These are phyloP conservation scores for Bathybates hornii DNA, from an alignment of 2,113 vertebrate genomes.

Conservation along the genomic window DNA sequence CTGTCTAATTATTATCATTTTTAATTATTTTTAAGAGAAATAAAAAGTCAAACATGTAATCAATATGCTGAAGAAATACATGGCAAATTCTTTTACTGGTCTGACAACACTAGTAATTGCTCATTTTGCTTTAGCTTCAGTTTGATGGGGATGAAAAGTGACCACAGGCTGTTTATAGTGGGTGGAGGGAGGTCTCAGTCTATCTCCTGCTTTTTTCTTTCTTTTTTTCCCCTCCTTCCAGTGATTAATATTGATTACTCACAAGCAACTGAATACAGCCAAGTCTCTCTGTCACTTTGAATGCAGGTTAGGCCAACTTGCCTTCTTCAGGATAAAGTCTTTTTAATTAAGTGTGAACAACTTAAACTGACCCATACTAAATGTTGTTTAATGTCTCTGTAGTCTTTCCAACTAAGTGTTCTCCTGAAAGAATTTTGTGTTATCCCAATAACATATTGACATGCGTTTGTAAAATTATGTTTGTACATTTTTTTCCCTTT, in stretches of 20 bases:
- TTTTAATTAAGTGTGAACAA: conserved; percentile 39
- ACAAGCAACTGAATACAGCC: conserved; percentile 26
- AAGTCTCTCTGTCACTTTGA: conserved; percentile 21
- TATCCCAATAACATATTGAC: neutral
- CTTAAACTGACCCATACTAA: neutral
- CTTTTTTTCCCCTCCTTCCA: neutral
- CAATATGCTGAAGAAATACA: neutral
- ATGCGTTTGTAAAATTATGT: neutral
- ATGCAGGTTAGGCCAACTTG: conserved; percentile 32
- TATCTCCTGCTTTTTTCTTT: neutral
- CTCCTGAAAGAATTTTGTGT: neutral
- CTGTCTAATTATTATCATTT: neutral
- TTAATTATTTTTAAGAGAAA: neutral
- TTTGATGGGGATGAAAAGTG: conserved; percentile 37
- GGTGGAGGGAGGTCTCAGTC: neutral
- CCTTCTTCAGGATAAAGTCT: conserved; percentile 24
- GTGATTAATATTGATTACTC: conserved; percentile 65
- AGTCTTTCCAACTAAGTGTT: neutral
- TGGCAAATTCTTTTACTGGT: neutral
- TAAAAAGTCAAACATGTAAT: neutral
- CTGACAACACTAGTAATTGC: conserved; percentile 46
- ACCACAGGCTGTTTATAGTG: conserved; percentile 14
- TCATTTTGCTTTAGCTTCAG: conserved; percentile 27
- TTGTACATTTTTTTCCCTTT: neutral
- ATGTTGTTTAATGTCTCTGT: neutral